Base-by-base conservation (phyloP, 2,888 invertebrate species). In the Melangyna quadrimaculata region DNA sequence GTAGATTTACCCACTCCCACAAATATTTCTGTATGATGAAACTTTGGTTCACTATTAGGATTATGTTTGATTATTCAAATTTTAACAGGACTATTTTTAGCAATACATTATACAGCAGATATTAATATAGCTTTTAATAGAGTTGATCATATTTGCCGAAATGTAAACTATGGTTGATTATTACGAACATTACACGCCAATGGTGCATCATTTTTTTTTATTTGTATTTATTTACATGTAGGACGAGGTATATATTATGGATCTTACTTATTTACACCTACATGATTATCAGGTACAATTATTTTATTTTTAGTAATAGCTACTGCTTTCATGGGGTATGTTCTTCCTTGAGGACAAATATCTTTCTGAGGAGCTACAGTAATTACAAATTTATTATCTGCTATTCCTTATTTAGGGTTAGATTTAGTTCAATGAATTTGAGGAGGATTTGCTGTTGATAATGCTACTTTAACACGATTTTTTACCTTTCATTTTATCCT, bases 291-390 rank as follows among this genome's bases (percentile, higher is more conserved):
- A 1, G 96, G 96, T 69, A 92, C 95, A 65, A 92, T 95, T 80
- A 94, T 96, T 90, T 91, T 96, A 92, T 94, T 96, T 88, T 70
- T 94, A 90, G 91, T 94, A 87, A 96, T 96, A 94, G 94, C 92
- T 89, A 95, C 95, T 61, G 95, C 95, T 24, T 96, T 96, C 91
- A 92, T 96, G 93, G 96, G 96, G 0, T 96, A 96, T 93, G 95
- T 96, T 0, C 87, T 96, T 89, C 95, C 95, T 1, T 96, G 96
- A 92, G 96, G 96, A 8, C 96, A 96, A 95, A 96, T 96, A 94
- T 96, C 95, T 1, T 96, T 95, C 91, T 96, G 96, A 94, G 95
- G 95, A 1, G 95, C 96, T 0, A 96, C 95, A 45, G 95, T 96
- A n/a, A 96, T 96, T 94, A 95, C 95, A 37, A 96, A 95, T 90